These are phyloP conservation scores for Lochmaea crataegi DNA, from an alignment of 2,888 invertebrate genomes.

Conservation along the genomic window DNA sequence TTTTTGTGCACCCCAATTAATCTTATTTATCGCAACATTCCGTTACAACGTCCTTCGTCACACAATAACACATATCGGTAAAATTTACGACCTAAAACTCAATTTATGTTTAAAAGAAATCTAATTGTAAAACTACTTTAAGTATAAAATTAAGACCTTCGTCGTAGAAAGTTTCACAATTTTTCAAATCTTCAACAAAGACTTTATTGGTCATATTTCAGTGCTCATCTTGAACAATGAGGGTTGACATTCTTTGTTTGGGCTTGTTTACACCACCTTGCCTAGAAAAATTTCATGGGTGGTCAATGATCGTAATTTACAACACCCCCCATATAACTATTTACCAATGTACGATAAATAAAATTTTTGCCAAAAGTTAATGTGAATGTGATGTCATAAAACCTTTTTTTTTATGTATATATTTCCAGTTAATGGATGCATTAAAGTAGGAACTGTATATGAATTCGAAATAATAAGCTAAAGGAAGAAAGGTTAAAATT, in stretches of 20 bases:
- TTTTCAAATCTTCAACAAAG: constrained; percentile 36
- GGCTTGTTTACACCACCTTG: constrained; percentile 53
- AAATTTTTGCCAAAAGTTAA: constrained; percentile 36
- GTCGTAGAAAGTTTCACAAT: constrained; percentile 17
- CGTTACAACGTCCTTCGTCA: background rate
- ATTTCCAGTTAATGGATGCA: background rate
- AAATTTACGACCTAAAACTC: constrained; percentile 5
- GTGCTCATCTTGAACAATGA: constrained; percentile 39
- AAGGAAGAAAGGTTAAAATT: no score
- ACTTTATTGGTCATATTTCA: constrained; percentile 47
- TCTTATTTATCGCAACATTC: constrained; percentile 5
- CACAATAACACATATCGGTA: background rate
- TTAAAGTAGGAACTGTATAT: no score
- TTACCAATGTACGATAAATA: constrained; percentile 30
- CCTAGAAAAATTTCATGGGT: constrained; percentile 54
- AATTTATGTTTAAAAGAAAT: constrained; percentile 33
- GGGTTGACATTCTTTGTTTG: constrained; percentile 48
- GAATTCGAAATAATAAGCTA: no score
- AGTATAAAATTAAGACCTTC: constrained; percentile 36
- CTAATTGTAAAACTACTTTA: constrained; percentile 21
- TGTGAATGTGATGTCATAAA: constrained; percentile 37
- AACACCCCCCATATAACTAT: constrained; percentile 43
- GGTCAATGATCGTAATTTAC: constrained; percentile 50
- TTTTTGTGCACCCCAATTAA: constrained; percentile 10
- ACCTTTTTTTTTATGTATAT: constrained; percentile 3